phyloP scores from a whole-genome alignment of 2,113 vertebrate genomes.

The Ailuropoda melanoleuca region DNA sequence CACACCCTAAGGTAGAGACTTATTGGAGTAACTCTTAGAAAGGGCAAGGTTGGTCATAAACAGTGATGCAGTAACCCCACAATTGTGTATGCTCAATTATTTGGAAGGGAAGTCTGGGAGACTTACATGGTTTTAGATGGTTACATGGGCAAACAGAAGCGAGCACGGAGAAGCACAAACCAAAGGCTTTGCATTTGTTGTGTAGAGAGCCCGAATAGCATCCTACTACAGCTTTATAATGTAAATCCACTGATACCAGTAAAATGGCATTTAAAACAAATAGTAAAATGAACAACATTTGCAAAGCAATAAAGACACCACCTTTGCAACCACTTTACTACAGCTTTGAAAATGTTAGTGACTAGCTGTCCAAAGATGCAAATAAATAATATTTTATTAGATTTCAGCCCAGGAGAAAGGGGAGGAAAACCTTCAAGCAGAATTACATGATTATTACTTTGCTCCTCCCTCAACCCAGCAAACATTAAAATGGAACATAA shows the following conservation, averaged over 20 bases:
- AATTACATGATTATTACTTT: constrained; percentile 71
- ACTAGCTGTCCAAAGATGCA: constrained; percentile 73
- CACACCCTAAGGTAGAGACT: constrained; percentile 64
- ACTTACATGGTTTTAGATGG: constrained; percentile 56
- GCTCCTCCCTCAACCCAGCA: constrained; percentile 73
- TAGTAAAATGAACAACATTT: constrained; percentile 80
- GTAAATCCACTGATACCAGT: constrained; percentile 63
- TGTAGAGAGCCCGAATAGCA: constrained; percentile 32
- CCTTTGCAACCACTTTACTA: constrained; percentile 75
- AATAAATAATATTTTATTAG: constrained; percentile 79
- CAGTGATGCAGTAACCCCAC: constrained; percentile 54
- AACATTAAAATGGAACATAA: constrained; percentile 77
- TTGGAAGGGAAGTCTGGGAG: constrained; percentile 61
- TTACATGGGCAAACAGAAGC: not conserved
- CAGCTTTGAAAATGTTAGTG: constrained; percentile 73
- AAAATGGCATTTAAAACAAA: constrained; percentile 81
- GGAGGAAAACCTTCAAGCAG: constrained; percentile 54
- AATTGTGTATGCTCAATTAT: constrained; percentile 65
- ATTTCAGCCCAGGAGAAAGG: constrained; percentile 74
- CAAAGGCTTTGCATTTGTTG: constrained; percentile 44
- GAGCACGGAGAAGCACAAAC: not conserved
- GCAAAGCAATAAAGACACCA: constrained; percentile 79
- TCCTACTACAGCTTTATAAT: constrained; percentile 23
- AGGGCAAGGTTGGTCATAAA: constrained; percentile 63
- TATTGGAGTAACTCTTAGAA: constrained; percentile 69